Evolutionary conservation across 1,140 invertebrate species (phyloP), one percentile per base, ranked within the genome.

Genomic region (Matsumurasca onukii): DNA sequence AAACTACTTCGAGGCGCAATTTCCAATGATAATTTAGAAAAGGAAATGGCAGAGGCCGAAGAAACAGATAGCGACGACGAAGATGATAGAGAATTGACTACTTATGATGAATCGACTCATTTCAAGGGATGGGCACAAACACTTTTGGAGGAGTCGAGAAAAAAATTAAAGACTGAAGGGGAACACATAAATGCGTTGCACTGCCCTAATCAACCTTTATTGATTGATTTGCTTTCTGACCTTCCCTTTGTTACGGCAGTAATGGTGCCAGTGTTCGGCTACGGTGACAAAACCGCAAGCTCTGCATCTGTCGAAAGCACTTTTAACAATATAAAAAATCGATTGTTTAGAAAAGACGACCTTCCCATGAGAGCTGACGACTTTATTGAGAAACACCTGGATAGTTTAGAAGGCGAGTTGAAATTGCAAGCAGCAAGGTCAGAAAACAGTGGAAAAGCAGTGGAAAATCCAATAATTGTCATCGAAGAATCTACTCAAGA

Each of bases 311-410:
- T 69, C 15, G 61, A 71, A 57, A 48, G 67, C 13, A 39, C 66
- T n/a, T 64, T 69, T 49, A 69, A 69, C 55, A 63, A 64, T 13
- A 30, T 71, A 0, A 71, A 71, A 69, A 55, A 31, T 25, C 22
- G 17, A 31, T 17, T 67, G 17, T 67, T 70, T 31, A 22, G 59
- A 29, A 15, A 17, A 5, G 20, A 24, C 29, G 12, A n/a, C 15
- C n/a, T 39, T 13, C 30, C 30, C 15, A 31, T 67, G 51, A 67
- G 69, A 29, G 31, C 30, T 25, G 69, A 70, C 31, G 30, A 29
- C 24, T 70, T 70, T 59, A 29, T 70, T 1, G 17, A 27, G 17
- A 30, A 29, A 31, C 24, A 62, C 31, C 2, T 62, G 1, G 5
- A 9, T 62, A 24, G 31, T 1, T 13, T 62, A 1, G 59, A 62